phyloP scores from a whole-genome alignment of 2,113 vertebrate species.

The Lamprologus sp. region DNA sequence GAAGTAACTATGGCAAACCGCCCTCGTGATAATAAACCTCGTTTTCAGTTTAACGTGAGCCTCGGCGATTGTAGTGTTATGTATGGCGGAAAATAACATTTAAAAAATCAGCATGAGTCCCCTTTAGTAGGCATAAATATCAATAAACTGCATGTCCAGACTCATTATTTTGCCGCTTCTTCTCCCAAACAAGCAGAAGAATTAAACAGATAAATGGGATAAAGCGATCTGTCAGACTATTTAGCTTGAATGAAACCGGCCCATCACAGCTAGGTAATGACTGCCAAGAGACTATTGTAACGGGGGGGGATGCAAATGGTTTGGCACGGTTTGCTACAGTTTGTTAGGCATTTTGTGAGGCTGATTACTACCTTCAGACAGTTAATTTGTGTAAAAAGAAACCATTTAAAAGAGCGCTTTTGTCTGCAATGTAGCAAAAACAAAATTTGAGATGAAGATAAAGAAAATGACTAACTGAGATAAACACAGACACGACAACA shows the following conservation, averaged over 20 bases:
- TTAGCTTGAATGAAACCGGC: not conserved
- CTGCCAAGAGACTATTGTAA: not conserved
- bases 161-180: not conserved
- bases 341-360: not conserved
- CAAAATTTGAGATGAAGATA: not conserved
- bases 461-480: not conserved
- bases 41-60: not conserved
- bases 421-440: not conserved
- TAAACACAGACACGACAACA: not conserved
- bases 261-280: not conserved
- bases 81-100: not conserved
- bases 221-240: not conserved
- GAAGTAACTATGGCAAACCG: not conserved
- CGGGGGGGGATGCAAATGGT: not conserved
- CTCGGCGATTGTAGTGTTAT: not conserved
- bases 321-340: not conserved
- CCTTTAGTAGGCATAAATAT: not conserved
- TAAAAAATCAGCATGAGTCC: not conserved
- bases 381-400: not conserved
- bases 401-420: not conserved
- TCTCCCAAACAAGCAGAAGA: not conserved
- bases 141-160: not conserved
- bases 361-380: not conserved
- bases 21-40: not conserved
- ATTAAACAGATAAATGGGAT: not conserved